Evolutionary conservation across 2,113 vertebrate species (phyloP), one percentile per base, ranked within the genome.

Genomic region (Rafetus swinhoei): DNA sequence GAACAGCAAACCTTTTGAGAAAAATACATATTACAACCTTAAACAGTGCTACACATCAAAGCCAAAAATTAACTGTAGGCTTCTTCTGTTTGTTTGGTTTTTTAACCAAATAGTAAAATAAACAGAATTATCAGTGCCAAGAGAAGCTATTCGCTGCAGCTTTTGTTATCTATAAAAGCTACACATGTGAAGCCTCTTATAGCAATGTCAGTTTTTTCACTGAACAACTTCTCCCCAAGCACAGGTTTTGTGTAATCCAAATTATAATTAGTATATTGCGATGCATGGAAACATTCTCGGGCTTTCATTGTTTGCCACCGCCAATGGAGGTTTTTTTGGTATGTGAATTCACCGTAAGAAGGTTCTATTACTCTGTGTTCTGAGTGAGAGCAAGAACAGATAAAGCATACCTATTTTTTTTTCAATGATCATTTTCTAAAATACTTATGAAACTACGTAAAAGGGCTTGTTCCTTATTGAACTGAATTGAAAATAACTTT

Each of bases 1-100:
- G 13, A 13, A 62, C 25, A 92, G 62, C 52, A 93, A 95, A 84
- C 50, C 60, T 32, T 81, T 77, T 60, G 76, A 93, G 81, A 84
- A 72, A 82, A 81, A 29, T 81, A 91, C 82, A 72, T 69, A 84
- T 32, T n/a, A 24, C 65, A 52, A 59, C 25, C 83, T 79, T 82
- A 84, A 93, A 84, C 24, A 35, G 45, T 7, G 1, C 9, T 45
- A 52, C 0, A 1, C 0, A 5, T 9, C 59, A 86, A 29, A 29
- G 80, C 50, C 55, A 86, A 56, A 79, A 86, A 83, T 1, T 1
- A 95, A 56, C 45, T 55, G 14, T 53, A 3, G 2, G 7, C 57
- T 87, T 53, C 77, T 72, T 80, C 85, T 76, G 74, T 57, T 11
- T 21, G 60, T 9, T 55, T 86, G 45, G 45, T 5, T 86, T 86